Conservation (phyloP, 2,113 vertebrate species). For the Actenoides lindsayi region DNA sequence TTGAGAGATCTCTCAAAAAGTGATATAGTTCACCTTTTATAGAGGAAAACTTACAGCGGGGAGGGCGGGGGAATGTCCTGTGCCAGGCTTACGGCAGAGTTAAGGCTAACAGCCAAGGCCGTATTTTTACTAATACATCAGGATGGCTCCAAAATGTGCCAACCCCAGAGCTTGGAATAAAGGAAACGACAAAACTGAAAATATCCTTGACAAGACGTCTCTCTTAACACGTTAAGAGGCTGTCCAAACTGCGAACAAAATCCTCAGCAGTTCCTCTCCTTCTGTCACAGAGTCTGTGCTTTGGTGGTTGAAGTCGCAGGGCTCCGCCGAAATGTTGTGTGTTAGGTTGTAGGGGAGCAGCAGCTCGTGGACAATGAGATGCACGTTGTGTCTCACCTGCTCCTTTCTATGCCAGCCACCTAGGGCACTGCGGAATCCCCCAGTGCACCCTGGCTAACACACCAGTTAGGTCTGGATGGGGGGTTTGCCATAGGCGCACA, state of each 20-base stretch:
- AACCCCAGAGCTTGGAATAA: background rate
- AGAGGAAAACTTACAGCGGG: background rate
- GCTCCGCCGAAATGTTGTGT: background rate
- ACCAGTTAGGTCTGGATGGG: background rate
- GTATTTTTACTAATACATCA: conserved; percentile 19
- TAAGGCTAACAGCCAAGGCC: conserved; percentile 22
- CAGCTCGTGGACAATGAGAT: background rate
- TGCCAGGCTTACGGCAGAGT: background rate
- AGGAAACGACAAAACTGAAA: conserved; percentile 41
- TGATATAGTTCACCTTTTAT: background rate
- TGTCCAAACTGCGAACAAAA: conserved; percentile 48
- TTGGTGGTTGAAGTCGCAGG: background rate
- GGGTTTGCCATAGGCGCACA: accelerated
- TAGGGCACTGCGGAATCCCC: background rate
- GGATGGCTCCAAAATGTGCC: background rate
- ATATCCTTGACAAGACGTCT: conserved; percentile 60
- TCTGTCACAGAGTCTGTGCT: conserved; percentile 57
- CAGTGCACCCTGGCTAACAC: no score
- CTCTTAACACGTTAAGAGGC: conserved; percentile 50
- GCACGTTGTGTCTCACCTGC: background rate
- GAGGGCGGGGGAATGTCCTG: background rate
- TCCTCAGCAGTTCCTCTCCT: conserved; percentile 43
- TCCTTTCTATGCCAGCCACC: background rate
- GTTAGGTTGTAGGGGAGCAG: background rate
- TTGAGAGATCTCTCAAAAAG: background rate